Conservation (phyloP, 1,140 invertebrate species). For the Helicoverpa zea region DNA sequence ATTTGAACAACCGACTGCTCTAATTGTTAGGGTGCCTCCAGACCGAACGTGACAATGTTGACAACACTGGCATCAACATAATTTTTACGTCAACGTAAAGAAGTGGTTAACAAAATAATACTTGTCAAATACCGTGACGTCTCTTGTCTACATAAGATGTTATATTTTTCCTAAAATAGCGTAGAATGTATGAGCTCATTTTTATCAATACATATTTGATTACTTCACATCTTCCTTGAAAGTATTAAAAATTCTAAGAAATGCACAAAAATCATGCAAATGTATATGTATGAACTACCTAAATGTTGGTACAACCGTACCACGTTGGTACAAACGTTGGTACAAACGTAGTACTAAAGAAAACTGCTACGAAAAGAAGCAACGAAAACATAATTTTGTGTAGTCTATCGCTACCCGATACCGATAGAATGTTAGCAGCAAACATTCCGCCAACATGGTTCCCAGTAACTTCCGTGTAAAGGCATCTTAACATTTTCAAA, state of each 20-base stretch:
- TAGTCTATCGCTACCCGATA: neutral
- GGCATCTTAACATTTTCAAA: slow-evolving; percentile 58
- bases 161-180: too few relatives aligned
- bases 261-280: too few relatives aligned
- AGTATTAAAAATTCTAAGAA: too few relatives aligned
- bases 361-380: neutral
- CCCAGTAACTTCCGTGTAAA: slow-evolving; percentile 5
- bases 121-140: neutral
- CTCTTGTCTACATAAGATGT: neutral
- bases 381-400: slow-evolving; percentile 5
- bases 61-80: slow-evolving; percentile 1
- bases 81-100: neutral
- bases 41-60: slow-evolving; percentile 5
- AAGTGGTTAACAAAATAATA: neutral
- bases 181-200: too few relatives aligned
- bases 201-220: too few relatives aligned
- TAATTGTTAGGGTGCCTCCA: slow-evolving; percentile 19
- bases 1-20: slow-evolving; percentile 61
- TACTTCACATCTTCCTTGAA: too few relatives aligned
- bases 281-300: too few relatives aligned
- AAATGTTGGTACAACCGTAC: too few relatives aligned
- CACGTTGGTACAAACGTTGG: too few relatives aligned
- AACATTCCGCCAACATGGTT: slow-evolving; percentile 16
- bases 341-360: neutral
- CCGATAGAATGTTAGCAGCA: slow-evolving; percentile 6